Percentiles rank a stretch among this genome's conserved stretches.
phyloP scores from a whole-genome alignment of 35 echinoderm and acorn worm species.

The Anneissia japonica region DNA sequence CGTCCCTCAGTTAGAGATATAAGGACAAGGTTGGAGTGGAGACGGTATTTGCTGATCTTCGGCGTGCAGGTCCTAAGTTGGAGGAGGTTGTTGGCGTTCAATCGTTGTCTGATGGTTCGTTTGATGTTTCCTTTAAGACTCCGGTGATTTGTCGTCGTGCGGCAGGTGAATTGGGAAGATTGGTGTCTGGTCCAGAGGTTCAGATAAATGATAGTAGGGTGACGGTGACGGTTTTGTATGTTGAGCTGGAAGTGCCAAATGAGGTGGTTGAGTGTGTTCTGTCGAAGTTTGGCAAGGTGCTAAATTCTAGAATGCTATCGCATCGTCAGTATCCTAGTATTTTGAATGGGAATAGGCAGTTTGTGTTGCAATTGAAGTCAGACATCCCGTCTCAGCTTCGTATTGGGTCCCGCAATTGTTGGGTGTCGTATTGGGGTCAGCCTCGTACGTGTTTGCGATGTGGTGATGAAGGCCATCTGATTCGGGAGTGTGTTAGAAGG shows the following conservation, averaged over 20 bases:
- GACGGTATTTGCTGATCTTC: too few species aligned
- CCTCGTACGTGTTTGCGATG: slow-evolving; percentile 18
- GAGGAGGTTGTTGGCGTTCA: too few species aligned
- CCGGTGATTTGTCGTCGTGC: too few species aligned
- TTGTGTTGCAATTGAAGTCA: background rate
- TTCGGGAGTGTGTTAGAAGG: background rate
- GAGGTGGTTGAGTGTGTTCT: slow-evolving; percentile 10
- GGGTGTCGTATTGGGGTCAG: slow-evolving; percentile 24
- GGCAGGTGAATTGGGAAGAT: too few species aligned
- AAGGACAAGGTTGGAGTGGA: too few species aligned
- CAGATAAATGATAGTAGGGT: background rate
- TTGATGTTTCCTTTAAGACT: too few species aligned
- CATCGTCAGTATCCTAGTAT: slow-evolving; percentile 8
- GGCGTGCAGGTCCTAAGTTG: too few species aligned
- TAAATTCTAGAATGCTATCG: background rate
- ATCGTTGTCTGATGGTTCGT: too few species aligned
- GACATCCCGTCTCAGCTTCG: background rate
- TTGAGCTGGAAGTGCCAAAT: slow-evolving; percentile 21
- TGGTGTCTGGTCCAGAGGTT: too few species aligned
- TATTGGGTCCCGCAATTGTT: background rate
- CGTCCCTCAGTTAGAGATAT: too few species aligned
- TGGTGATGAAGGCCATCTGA: background rate
- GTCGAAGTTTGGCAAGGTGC: slow-evolving; percentile 28
- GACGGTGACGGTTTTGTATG: background rate
- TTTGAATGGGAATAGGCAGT: slow-evolving; percentile 37